Evolutionary conservation across 2,113 vertebrate species (phyloP).

Genomic region (Capra hircus): DNA sequence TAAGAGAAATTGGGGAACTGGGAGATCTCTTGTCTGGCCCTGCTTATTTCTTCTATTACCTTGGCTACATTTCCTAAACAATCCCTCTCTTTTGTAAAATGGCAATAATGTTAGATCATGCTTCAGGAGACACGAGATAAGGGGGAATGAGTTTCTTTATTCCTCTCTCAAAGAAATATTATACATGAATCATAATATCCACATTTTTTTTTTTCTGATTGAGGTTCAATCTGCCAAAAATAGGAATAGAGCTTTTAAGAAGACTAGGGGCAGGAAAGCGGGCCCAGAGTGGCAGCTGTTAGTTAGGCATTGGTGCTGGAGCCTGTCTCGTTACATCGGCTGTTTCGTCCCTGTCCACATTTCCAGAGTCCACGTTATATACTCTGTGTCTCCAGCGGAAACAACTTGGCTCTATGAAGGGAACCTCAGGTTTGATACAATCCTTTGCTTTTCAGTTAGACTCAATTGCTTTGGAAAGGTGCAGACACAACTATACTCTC

Average conservation of each 20-base stretch:
- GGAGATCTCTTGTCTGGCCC: not conserved
- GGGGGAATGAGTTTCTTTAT: not conserved
- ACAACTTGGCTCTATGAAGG: not conserved
- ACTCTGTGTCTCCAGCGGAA: not conserved
- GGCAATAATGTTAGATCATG: not conserved
- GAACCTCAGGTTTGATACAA: not conserved
- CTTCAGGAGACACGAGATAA: not conserved
- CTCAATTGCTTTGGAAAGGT: not conserved
- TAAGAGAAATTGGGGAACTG: not conserved
- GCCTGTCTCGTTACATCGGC: not conserved
- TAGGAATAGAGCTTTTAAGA: not conserved
- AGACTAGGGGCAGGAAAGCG: not conserved
- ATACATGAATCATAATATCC: not conserved
- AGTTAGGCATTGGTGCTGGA: fast-evolving
- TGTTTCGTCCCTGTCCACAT: not conserved
- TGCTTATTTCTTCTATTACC: not conserved
- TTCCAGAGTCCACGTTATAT: not conserved
- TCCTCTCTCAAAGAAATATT: not conserved
- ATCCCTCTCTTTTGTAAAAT: not conserved
- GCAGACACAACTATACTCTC: not conserved
- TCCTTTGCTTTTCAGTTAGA: not conserved
- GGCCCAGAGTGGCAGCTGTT: fast-evolving
- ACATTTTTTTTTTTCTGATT: not conserved
- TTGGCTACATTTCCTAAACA: not conserved
- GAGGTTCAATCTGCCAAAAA: not conserved